Percentiles rank a stretch among this genome's conserved stretches.
Conservation (phyloP, 2,888 invertebrate genomes). For the Lottia gigantea region DNA sequence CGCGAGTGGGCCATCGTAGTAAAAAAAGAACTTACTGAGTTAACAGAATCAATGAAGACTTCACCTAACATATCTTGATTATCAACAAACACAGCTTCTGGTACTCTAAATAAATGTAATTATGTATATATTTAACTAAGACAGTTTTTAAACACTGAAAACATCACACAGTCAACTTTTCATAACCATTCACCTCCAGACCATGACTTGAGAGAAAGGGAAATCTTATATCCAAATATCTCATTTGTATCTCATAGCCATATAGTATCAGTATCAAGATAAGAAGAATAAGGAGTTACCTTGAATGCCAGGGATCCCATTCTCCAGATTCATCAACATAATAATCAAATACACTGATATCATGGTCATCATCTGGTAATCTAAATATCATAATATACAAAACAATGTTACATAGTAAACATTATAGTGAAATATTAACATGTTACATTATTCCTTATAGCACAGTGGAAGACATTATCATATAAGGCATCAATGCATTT, state of each 20-base stretch:
- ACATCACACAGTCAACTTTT: no score
- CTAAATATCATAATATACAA: constrained; percentile 36
- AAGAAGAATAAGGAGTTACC: constrained; percentile 37
- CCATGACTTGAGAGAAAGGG: no score
- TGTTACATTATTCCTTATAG: neutral
- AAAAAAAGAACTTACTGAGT: constrained; percentile 56
- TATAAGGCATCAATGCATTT: neutral
- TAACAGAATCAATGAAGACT: constrained; percentile 66
- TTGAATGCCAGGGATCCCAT: constrained; percentile 68
- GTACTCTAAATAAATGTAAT: constrained; percentile 46
- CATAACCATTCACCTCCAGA: no score
- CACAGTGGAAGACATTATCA: no score
- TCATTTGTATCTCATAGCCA: no score
- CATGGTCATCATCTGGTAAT: constrained; percentile 68
- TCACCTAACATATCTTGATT: constrained; percentile 65
- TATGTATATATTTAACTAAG: no score
- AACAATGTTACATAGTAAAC: neutral
- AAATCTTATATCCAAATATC: no score
- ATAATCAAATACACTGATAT: constrained; percentile 68
- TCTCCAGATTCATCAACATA: constrained; percentile 69
- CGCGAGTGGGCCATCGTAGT: no score
- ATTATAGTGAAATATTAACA: neutral
- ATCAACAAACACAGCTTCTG: constrained; percentile 62
- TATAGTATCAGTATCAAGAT: no score
- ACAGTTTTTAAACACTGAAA: neutral